Evolutionary conservation across 92 coral and sea anemone genomes (phyloP).

Genomic region (Palythoa caribaeorum): DNA sequence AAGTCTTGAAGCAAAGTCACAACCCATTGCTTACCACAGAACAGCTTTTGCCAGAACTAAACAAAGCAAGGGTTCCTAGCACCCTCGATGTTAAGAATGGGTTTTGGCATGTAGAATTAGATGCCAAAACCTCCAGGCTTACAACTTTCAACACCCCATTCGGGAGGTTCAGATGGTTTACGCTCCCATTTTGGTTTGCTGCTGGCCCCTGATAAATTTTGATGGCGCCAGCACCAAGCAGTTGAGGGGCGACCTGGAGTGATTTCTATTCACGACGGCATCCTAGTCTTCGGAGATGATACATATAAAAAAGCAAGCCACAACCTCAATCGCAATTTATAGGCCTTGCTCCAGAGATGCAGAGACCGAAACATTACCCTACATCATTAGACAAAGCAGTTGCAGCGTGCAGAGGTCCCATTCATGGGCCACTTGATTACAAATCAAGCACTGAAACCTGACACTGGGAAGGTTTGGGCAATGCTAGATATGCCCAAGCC

Average conservation of each 20-base stretch:
- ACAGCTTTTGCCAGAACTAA: slow-evolving; percentile 45
- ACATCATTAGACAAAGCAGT: too few species aligned
- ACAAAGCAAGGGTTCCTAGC: slow-evolving; percentile 36
- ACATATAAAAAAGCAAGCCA: too few species aligned
- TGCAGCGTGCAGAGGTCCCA: too few species aligned
- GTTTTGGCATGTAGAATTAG: neutral
- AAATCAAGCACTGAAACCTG: too few species aligned
- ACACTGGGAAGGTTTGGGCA: too few species aligned
- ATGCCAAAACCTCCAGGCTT: neutral
- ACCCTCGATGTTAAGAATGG: neutral
- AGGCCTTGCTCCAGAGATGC: neutral
- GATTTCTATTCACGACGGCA: too few species aligned
- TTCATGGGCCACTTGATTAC: too few species aligned
- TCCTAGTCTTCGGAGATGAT: too few species aligned
- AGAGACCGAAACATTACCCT: slow-evolving; percentile 2
- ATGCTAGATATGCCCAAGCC: too few species aligned
- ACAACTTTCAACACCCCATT: neutral
- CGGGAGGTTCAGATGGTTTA: neutral
- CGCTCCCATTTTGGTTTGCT: neutral
- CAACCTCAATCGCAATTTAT: too few species aligned
- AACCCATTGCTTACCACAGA: slow-evolving; percentile 34
- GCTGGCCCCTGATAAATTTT: slow-evolving; percentile 55
- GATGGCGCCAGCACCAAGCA: slow-evolving; percentile 41
- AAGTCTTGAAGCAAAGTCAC: neutral
- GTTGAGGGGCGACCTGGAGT: neutral